Conservation (phyloP, 2,888 invertebrate species). For the Calameuta idolon region DNA sequence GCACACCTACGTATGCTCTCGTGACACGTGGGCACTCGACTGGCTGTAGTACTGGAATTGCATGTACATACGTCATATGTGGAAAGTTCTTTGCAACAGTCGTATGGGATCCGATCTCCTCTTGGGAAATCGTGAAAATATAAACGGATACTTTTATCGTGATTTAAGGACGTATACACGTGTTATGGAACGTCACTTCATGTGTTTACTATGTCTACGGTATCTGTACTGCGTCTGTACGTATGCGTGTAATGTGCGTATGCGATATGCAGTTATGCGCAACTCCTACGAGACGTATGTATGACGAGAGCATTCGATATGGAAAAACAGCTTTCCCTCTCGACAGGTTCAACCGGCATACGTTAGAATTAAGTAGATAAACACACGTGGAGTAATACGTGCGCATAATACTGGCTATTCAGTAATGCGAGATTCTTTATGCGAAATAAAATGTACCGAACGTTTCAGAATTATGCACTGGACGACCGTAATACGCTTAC, state of each 20-base stretch:
- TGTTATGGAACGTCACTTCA: background rate
- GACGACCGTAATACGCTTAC: background rate
- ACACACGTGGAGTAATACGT: constrained; percentile 57
- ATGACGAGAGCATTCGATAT: constrained; percentile 56
- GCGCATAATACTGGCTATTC: constrained; percentile 36
- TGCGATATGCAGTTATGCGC: constrained; percentile 32
- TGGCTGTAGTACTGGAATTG: background rate
- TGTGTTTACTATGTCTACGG: background rate
- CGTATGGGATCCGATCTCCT: background rate
- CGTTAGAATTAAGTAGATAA: constrained; percentile 62
- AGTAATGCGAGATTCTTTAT: constrained; percentile 19
- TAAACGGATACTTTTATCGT: background rate
- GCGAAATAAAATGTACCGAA: constrained; percentile 47
- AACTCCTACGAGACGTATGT: constrained; percentile 44
- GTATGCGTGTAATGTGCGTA: background rate
- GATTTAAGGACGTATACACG: background rate
- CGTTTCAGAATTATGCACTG: constrained; percentile 24
- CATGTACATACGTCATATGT: background rate
- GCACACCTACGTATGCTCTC: background rate
- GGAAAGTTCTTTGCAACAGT: background rate
- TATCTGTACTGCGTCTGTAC: background rate
- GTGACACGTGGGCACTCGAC: background rate
- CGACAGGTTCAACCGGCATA: constrained; percentile 57
- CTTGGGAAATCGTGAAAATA: background rate
- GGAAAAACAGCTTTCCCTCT: constrained; percentile 65